Conservation (phyloP, 1,140 invertebrate genomes). For the Ptiloglossa arizonensis region DNA sequence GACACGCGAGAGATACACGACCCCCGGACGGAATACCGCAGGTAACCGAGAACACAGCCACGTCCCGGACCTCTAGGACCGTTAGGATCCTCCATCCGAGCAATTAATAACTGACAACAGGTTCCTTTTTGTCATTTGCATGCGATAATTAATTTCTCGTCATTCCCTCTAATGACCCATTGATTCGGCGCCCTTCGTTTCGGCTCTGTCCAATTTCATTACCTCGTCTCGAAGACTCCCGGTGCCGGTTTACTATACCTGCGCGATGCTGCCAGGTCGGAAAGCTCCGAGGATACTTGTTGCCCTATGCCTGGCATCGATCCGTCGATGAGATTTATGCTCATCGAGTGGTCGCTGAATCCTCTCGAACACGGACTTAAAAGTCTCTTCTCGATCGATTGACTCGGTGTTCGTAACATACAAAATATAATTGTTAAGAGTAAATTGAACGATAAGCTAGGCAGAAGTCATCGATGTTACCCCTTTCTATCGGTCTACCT, state of each 20-base stretch:
- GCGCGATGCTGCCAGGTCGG: too few relatives aligned
- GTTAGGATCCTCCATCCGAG: conserved; percentile 43
- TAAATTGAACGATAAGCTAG: too few relatives aligned
- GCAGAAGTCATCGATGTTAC: too few relatives aligned
- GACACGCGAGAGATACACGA: conserved; percentile 33
- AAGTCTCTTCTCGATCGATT: too few relatives aligned
- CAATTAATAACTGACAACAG: conserved; percentile 59
- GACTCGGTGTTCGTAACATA: too few relatives aligned
- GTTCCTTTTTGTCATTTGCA: conserved; percentile 46
- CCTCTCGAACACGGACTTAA: too few relatives aligned
- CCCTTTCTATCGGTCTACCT: too few relatives aligned
- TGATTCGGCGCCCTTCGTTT: conserved; percentile 24
- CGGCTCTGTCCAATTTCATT: conserved; percentile 44
- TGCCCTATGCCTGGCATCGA: too few relatives aligned
- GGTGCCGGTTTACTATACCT: too few relatives aligned
- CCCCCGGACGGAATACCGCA: conserved; percentile 37
- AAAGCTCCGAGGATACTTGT: too few relatives aligned
- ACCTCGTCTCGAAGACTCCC: background rate
- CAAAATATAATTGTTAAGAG: too few relatives aligned
- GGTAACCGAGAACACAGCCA: conserved; percentile 12
- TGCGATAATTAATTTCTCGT: conserved; percentile 59
- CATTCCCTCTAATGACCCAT: conserved; percentile 52
- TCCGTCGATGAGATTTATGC: background rate
- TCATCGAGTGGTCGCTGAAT: background rate
- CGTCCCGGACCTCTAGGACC: conserved; percentile 17